phyloP scores from a whole-genome alignment of 64 coral and sea anemone genomes.

The Anthopleura sola region DNA sequence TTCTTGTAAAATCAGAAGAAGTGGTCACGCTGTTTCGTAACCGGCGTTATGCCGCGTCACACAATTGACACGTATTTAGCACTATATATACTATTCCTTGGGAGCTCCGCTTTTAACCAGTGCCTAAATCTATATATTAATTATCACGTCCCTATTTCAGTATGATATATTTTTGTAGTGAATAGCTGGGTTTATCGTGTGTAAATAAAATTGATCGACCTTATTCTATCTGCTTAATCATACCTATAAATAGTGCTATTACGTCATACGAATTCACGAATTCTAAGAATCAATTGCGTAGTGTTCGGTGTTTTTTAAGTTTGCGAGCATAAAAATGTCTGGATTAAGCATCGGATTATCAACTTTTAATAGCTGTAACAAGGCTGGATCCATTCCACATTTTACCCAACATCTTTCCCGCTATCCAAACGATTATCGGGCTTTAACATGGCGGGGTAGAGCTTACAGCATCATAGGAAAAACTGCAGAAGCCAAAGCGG shows the following conservation, averaged over 20 bases:
- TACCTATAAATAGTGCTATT: not conserved
- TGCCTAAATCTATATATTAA: too few species aligned
- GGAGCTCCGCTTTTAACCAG: too few species aligned
- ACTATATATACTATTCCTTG: too few species aligned
- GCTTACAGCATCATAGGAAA: not conserved
- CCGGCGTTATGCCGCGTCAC: too few species aligned
- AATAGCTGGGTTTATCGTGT: too few species aligned
- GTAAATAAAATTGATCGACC: too few species aligned
- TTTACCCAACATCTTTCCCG: conserved; percentile 6
- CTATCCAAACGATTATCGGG: conserved; percentile 15
- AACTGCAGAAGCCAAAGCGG: not conserved
- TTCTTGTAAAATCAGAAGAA: too few species aligned
- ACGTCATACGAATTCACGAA: not conserved
- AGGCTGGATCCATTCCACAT: conserved; percentile 6
- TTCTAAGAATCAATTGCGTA: not conserved
- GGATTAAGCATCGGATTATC: not conserved
- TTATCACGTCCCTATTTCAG: too few species aligned
- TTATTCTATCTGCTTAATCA: too few species aligned
- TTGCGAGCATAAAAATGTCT: not conserved
- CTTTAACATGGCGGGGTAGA: not conserved
- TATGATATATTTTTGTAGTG: too few species aligned
- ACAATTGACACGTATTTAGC: too few species aligned
- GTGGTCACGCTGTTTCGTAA: too few species aligned
- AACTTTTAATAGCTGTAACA: conserved; percentile 18
- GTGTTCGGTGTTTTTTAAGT: not conserved